phyloP scores from a whole-genome alignment of 2,888 invertebrate species.

The Luffia ferchaultella region DNA sequence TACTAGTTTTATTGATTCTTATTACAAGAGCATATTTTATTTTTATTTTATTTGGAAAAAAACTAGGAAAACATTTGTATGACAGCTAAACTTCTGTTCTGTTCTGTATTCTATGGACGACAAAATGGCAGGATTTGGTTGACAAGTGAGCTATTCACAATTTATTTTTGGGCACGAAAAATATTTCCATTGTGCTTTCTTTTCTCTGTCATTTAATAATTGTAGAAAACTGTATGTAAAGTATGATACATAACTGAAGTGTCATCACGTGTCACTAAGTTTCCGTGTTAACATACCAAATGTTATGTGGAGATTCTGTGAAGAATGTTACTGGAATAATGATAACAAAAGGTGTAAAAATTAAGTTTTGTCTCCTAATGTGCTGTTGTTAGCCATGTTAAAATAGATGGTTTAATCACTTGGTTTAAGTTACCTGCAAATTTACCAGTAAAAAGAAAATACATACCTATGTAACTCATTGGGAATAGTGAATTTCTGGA shows the following conservation, averaged over 20 bases:
- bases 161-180: slow-evolving; percentile 52
- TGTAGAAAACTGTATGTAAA: too few species aligned
- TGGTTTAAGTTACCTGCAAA: too few species aligned
- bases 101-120: slow-evolving; percentile 16
- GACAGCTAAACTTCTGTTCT: too few species aligned
- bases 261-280: too few species aligned
- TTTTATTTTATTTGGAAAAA: too few species aligned
- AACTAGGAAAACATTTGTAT: too few species aligned
- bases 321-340: slow-evolving; percentile 30
- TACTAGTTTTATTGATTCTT: too few species aligned
- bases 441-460: too few species aligned
- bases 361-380: slow-evolving; percentile 40
- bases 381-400: slow-evolving; percentile 44
- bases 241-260: too few species aligned
- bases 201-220: background rate
- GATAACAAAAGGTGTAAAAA: slow-evolving; percentile 66
- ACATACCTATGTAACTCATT: slow-evolving; percentile 51
- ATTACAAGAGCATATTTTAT: too few species aligned
- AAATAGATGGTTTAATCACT: too few species aligned
- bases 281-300: too few species aligned
- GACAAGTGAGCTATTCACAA: slow-evolving; percentile 57
- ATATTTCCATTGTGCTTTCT: slow-evolving; percentile 33
- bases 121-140: slow-evolving; percentile 59
- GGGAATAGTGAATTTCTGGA: slow-evolving; percentile 45
- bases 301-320: background rate